These are phyloP conservation scores for Eristalinus aeneus DNA, from an alignment of 2,888 invertebrate genomes.

Conservation along the genomic window DNA sequence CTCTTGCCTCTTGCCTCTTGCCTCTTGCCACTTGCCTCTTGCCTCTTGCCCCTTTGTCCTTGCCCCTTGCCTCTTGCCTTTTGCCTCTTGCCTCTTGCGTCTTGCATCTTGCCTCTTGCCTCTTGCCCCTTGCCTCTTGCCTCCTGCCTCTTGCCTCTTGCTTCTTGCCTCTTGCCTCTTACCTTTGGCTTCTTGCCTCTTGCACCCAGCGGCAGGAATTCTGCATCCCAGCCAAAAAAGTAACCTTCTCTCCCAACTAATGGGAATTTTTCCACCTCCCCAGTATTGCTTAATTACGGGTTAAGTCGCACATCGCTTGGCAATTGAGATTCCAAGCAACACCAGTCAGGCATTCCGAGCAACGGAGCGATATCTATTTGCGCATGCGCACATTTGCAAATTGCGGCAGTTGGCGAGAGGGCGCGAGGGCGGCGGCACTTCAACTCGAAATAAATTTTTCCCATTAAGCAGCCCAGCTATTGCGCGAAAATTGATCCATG, in stretches of 20 bases:
- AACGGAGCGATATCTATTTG: constrained; percentile 13
- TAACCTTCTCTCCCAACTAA: too few relatives aligned
- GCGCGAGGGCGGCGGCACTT: background rate
- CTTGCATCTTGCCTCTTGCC: background rate
- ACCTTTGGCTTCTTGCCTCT: background rate
- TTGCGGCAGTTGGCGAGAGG: background rate
- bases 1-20: background rate
- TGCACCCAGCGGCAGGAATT: too few relatives aligned
- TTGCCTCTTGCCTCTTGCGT: background rate
- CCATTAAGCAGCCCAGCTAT: constrained; percentile 27
- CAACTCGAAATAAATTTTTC: constrained; percentile 26
- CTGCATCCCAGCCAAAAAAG: background rate
- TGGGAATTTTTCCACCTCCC: too few relatives aligned
- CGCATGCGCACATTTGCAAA: constrained; percentile 39
- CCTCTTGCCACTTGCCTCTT: background rate
- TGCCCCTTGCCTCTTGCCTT: background rate
- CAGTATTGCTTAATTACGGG: too few relatives aligned
- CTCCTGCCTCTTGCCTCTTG: background rate
- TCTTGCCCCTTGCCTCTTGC: background rate
- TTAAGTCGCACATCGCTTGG: too few relatives aligned
- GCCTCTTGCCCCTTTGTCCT: background rate
- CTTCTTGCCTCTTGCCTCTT: background rate
- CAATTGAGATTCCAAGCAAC: background rate
- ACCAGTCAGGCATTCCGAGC: constrained; percentile 23
- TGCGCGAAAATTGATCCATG: constrained; percentile 58